Conservation (phyloP, 2,113 vertebrate genomes). For the Vimba vimba region DNA sequence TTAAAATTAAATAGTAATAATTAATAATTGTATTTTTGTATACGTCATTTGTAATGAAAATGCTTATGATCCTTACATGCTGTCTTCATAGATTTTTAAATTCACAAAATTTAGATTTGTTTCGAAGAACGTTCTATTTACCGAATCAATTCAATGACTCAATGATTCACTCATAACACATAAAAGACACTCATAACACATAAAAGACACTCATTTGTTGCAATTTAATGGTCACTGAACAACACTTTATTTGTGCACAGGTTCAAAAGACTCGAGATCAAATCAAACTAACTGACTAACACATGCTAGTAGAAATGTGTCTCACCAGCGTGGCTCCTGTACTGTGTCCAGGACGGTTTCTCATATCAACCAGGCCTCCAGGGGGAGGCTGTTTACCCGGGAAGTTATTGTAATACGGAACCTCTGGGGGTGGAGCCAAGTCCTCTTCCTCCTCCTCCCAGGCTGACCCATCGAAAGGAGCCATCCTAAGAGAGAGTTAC, state of each 20-base stretch:
- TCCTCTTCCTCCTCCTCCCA: constrained; percentile 95
- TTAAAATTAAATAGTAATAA: neutral
- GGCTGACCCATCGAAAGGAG: constrained; percentile 93
- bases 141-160: neutral
- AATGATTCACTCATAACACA: neutral
- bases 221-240: neutral
- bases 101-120: neutral
- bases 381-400: constrained; percentile 95
- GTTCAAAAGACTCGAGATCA: neutral
- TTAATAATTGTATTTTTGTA: neutral
- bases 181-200: neutral
- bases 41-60: neutral
- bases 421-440: constrained; percentile 81
- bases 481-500: constrained; percentile 82
- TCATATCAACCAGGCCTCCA: constrained; percentile 92
- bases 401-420: constrained; percentile 98
- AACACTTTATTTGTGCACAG: neutral
- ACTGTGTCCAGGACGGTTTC: constrained; percentile 74
- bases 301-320: neutral
- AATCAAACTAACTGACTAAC: neutral
- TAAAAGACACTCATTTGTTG: neutral
- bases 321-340: constrained; percentile 90
- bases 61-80: neutral
- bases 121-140: neutral
- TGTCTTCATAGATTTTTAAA: neutral